These are phyloP conservation scores for Telenomus remus DNA, from an alignment of 1,140 invertebrate species.

Conservation along the genomic window DNA sequence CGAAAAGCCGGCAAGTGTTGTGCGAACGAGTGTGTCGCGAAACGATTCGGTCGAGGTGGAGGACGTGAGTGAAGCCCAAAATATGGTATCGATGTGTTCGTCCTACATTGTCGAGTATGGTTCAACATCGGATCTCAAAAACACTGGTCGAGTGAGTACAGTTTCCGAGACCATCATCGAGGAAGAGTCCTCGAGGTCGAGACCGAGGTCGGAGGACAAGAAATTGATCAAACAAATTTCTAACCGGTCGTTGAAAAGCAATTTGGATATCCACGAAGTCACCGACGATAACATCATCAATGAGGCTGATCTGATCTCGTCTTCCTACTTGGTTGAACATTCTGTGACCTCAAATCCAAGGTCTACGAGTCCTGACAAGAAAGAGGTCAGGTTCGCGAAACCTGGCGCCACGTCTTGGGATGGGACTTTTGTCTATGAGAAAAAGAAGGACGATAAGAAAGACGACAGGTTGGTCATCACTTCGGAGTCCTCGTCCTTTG, in stretches of 20 bases:
- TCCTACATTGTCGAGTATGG: slow-evolving; percentile 64
- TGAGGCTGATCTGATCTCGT: slow-evolving; percentile 63
- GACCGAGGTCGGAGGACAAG: slow-evolving; percentile 14
- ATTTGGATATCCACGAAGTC: slow-evolving; percentile 63
- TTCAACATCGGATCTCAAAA: slow-evolving; percentile 56
- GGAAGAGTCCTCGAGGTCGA: slow-evolving; percentile 48
- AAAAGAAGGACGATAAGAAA: slow-evolving; percentile 42
- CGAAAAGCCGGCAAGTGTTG: slow-evolving; percentile 55
- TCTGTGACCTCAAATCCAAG: slow-evolving; percentile 46
- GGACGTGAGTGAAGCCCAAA: slow-evolving; percentile 57
- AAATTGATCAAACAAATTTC: slow-evolving; percentile 61
- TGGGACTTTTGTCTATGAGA: slow-evolving; percentile 53
- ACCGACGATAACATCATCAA: slow-evolving; percentile 68
- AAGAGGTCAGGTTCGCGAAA: slow-evolving; percentile 48
- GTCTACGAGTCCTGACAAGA: slow-evolving; percentile 42
- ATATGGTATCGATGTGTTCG: slow-evolving; percentile 49
- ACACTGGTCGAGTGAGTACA: slow-evolving; percentile 50
- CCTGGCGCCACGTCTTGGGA: slow-evolving; percentile 55
- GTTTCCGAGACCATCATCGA: slow-evolving; percentile 61
- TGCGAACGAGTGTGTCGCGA: slow-evolving; percentile 43
- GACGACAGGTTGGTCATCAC: slow-evolving; percentile 36
- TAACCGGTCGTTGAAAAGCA: background rate
- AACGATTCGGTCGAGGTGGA: slow-evolving; percentile 60
- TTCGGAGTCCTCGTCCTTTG: slow-evolving; percentile 41
- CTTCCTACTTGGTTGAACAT: slow-evolving; percentile 67